Base-by-base conservation (phyloP, 2,797 vertebrate genomes). In the Oreonectes daqikongensis region DNA sequence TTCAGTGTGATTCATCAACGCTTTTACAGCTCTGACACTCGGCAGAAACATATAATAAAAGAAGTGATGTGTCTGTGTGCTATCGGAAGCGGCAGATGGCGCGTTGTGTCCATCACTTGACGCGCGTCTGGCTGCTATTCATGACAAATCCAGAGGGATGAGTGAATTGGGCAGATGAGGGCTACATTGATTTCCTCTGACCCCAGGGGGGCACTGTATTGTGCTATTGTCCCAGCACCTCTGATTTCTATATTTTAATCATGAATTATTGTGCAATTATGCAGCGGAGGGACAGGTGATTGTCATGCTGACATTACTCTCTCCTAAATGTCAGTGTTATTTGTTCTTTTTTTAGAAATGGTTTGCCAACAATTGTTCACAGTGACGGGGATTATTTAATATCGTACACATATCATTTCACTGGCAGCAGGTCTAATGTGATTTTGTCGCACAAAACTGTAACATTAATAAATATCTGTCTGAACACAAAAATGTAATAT, bases 51-150 rank as follows among this genome's bases (percentile, higher is more conserved):
- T 38, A 15, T 30, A 77, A 52, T 59, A 17, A 52, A 66, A 44
- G 17, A 79, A 46, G 44, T 50, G 67, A 55, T 48, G 72, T 71
- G 80, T 75, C 42, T 40, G 18, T 44, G 52, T 55, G 63, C 57
- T 82, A 75, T 86, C 80, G 59, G 32, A 46, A 15, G 53, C 61
- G 76, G 67, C 85, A 87, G 84, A 84, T 88, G 85, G 87, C 30
- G 24, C 46, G 66, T 70, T 78, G 66, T 40, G 46, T 53, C 59
- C 69, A 15, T 80, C 68, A 64, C 65, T 77, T 75, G 59, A 73
- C 48, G 11, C 59, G 71, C 61, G 72, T 77, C 79, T 75, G 72
- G 53, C 20, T 52, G 38, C 79, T 76, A 70, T 69, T 75, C 67
- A 61, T 53, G 74, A 83, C 74, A 82, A 73, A 75, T 74, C 53